Evolutionary conservation across 2,797 vertebrate species (phyloP), one percentile per base, ranked within the genome.

Genomic region (Luscinia megarhynchos): DNA sequence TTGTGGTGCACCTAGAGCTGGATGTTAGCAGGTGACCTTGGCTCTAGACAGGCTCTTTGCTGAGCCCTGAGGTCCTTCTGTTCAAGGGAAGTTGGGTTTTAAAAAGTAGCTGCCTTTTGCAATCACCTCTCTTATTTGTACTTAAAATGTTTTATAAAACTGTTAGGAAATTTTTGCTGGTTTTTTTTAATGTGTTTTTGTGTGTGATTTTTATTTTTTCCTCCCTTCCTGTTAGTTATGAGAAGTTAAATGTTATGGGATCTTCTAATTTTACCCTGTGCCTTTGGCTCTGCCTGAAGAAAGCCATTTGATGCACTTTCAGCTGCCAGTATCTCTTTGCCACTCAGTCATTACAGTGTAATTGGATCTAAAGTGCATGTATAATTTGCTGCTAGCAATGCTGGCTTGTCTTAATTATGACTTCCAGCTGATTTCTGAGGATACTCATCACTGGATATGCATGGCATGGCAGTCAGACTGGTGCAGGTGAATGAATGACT

Each of bases 361-460:
- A 84, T 93, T 85, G 38, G 85, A 92, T 73, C 80, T 78, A 85
- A 96, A 70, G 43, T n/a, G 63, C 8, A 0, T 41, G 59, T 84
- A 51, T 80, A 76, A 83, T 91, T 96, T 89, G 68, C 67, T 93
- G 46, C 70, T 84, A 75, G 69, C 58, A 61, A 50, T 55, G 67
- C 64, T 93, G 85, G 54, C 79, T 95, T 48, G 21, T 75, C 89
- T 88, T 90, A 94, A 82, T 96, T 92, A 80, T 67, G 82, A 87
- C 61, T 92, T 72, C 77, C 72, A 94, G 66, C 76, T 94, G 75
- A 93, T 92, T 96, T 83, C 81, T 79, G 57, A 83, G 16, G 53
- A 62, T 77, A 30, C 50, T 74, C 64, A 94, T 72, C 69, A 80
- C 74, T 89, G 88, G 75, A 46, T 84, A 61, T 67, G 50, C 55